Base-by-base conservation (phyloP, 1,140 invertebrate species). In the Uloborus diversus region DNA sequence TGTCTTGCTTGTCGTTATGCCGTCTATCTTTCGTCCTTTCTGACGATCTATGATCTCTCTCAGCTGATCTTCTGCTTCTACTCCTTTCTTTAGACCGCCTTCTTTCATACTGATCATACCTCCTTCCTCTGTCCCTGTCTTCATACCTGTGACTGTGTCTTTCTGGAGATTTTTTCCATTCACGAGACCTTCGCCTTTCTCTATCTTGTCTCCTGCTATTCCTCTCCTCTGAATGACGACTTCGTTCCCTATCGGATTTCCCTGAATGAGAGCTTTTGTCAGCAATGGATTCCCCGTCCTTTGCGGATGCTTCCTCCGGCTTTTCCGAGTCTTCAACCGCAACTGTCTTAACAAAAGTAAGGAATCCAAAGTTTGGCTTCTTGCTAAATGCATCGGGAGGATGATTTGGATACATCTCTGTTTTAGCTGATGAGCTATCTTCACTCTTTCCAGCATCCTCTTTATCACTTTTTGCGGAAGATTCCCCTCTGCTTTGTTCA, bases 311-410 rank as follows among this genome's bases (percentile, higher is more conserved):
- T 53, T n/a, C 32, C 35, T 70, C 51, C 20, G 13, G 27, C 57
- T 65, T 78, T 59, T 79, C 64, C 17, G 76, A 78, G 3, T 49
- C 68, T 25, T 53, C 27, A 14, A 80, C 53, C 3, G 71, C 47
- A 68, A 68, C 66, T 23, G 61, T 66, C 32, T 81, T 81, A 13
- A 81, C 79, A 81, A 81, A 81, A 4, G 49, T 66, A 3, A 81
- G 20, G 28, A 81, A 81, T 4, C 68, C 79, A 81, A 81, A 81
- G 33, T 81, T 81, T 32, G 79, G 79, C 28, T 81, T 81, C 32
- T 73, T 75, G 3, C 62, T 47, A 68, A 56, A 75, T 17, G 25
- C 68, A 14, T 81, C 79, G 13, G 56, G 70, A 5, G 79, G 79
- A 23, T 61, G 69, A 47, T 35, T 75, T 23, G 66, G 79, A 61